Evolutionary conservation across 1,140 invertebrate genomes (phyloP).

Genomic region (Asbolus verrucosus): DNA sequence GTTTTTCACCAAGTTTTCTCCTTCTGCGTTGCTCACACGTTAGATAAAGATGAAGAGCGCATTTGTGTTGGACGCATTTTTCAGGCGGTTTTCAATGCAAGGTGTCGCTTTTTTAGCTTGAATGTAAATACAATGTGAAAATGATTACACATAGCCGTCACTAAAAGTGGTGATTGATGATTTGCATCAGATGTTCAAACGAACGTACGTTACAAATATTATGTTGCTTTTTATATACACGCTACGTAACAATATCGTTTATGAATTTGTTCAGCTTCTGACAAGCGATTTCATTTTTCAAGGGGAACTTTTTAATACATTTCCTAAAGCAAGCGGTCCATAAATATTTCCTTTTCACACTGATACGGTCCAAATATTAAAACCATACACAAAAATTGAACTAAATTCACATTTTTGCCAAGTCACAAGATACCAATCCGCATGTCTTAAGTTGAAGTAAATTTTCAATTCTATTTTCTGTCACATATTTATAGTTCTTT

Average conservation of each 20-base stretch:
- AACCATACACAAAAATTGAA: not conserved
- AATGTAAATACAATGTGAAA: conserved; percentile 43
- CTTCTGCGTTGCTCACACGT: not conserved
- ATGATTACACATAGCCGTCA: conserved; percentile 40
- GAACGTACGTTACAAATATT: conserved; percentile 28
- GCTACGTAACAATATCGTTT: conserved; percentile 9
- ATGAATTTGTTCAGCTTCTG: conserved; percentile 32
- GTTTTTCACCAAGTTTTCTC: conserved; percentile 2
- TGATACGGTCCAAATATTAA: conserved; percentile 8
- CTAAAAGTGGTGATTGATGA: conserved; percentile 34
- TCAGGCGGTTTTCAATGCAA: conserved; percentile 16
- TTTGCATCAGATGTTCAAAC: conserved; percentile 43
- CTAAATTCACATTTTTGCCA: too few species aligned
- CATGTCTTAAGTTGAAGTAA: too few species aligned
- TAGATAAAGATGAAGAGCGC: conserved; percentile 7
- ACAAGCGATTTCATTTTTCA: conserved; percentile 36
- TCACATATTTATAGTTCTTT: too few species aligned
- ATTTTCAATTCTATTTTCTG: too few species aligned
- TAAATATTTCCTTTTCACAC: conserved; percentile 19
- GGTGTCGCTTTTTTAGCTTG: conserved; percentile 6
- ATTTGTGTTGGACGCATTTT: conserved; percentile 11
- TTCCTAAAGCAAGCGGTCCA: conserved; percentile 20
- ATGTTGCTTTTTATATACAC: conserved; percentile 39
- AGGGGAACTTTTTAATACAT: conserved; percentile 30
- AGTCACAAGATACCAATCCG: too few species aligned